phyloP scores from a whole-genome alignment of 2,113 vertebrate genomes.

The Ictalurus furcatus region DNA sequence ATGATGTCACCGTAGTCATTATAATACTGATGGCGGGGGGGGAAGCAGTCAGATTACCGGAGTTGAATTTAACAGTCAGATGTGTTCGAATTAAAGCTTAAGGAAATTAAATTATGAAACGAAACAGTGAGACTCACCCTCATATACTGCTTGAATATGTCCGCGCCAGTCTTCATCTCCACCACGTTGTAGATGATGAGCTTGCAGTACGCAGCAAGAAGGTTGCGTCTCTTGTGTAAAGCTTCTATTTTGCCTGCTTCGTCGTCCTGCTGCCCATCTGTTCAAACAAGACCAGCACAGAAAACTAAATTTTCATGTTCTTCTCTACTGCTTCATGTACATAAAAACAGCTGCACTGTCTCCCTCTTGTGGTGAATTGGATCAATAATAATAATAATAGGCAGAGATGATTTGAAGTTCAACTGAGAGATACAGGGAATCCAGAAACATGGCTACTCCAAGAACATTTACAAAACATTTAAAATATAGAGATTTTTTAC shows the following conservation, averaged over 20 bases:
- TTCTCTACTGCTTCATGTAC: background rate
- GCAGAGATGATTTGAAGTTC: background rate
- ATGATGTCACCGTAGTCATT: conserved; percentile 99
- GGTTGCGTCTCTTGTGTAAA: conserved; percentile 97
- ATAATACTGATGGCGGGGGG: conserved; percentile 83
- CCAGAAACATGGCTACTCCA: too few species aligned
- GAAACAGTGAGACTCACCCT: conserved; percentile 74
- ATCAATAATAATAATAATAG: background rate
- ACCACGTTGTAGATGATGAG: conserved; percentile 99
- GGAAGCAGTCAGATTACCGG: background rate
- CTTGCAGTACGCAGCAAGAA: conserved; percentile 97
- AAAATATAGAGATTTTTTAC: background rate
- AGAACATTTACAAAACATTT: background rate
- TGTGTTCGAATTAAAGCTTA: background rate
- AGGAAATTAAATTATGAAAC: background rate
- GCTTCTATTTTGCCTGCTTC: conserved; percentile 99
- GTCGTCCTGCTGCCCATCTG: conserved; percentile 97
- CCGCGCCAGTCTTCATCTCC: conserved; percentile 96
- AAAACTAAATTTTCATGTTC: background rate
- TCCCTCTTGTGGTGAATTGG: conserved; percentile 37
- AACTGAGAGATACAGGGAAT: background rate
- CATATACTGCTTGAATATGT: conserved; percentile 99
- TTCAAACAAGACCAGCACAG: conserved; percentile 1
- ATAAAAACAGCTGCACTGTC: background rate
- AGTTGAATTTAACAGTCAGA: background rate